Base-by-base conservation (phyloP, 2,113 vertebrate species). In the Paracyprichromis sp. region DNA sequence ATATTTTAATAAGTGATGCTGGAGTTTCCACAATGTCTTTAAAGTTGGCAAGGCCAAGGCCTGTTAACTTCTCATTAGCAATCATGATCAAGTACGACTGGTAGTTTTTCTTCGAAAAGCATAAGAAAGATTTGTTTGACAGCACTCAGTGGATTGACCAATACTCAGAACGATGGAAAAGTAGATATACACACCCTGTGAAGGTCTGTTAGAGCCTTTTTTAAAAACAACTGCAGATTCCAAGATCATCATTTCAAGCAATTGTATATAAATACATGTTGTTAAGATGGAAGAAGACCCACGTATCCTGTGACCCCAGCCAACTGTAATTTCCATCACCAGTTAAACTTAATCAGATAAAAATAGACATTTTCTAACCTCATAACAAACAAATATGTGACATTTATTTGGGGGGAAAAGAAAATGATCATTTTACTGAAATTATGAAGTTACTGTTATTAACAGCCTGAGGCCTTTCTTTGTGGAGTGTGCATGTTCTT, bases 81-180 rank as follows among this genome's bases (percentile, higher is more conserved):
- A 21, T 66, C 61, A 66, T 12, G 34, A 66, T 66, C 34, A 38
- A 0, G 17, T n/a, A 66, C 10, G 0, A 66, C 34, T 66, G 19
- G 34, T 38, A n/a, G 61, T n/a, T 66, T 66, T 66, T 38, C 61
- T 5, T 66, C 7, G 3, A 66, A 63, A 63, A 66, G 4, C 31
- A n/a, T 66, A n/a, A 38, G 8, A 66, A 66, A n/a, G 61, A 66
- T n/a, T 13, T n/a, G 17, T 66, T 66, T 66, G 61, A 36, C 31
- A 63, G 31, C 31, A 7, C 17, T 38, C 61, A 66, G 4, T 66
- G 61, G 61, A 38, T n/a, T 3, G 61, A 8, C 19, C 61, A 66
- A 38, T 66, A n/a, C 31, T 66, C 31, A 66, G 31, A 66, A n/a
- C 6, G 3, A 38, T 66, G 61, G 31, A 38, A 38, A 38, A 66